These are phyloP conservation scores for Heliocidaris erythrogramma DNA, from an alignment of 35 echinoderm and acorn worm genomes.

Conservation along the genomic window DNA sequence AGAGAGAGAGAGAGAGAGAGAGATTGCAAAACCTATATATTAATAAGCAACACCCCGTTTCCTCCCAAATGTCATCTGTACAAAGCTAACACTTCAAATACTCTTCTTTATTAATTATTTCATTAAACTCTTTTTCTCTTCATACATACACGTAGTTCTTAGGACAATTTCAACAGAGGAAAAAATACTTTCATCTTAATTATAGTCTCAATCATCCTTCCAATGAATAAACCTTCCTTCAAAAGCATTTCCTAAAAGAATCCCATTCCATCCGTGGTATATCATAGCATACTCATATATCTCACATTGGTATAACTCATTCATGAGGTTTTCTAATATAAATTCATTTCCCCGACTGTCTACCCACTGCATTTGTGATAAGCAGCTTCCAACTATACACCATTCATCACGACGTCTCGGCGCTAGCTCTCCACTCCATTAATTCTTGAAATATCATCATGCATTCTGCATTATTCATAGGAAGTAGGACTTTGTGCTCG, in stretches of 20 bases:
- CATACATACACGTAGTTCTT: too few species aligned
- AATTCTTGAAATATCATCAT: constrained; percentile 13
- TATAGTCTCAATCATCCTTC: too few species aligned
- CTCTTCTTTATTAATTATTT: background rate
- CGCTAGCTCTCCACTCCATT: background rate
- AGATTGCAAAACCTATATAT: background rate
- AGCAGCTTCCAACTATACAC: background rate
- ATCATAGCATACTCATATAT: background rate
- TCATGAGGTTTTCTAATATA: background rate
- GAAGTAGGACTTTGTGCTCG: background rate
- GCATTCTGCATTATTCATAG: background rate
- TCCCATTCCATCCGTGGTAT: background rate
- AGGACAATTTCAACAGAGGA: too few species aligned
- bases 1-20: too few species aligned
- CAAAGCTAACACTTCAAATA: background rate
- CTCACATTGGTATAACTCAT: background rate
- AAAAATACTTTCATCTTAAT: too few species aligned
- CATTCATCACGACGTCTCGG: background rate
- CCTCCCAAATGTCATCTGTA: background rate
- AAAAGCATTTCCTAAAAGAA: too few species aligned
- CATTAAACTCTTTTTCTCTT: too few species aligned
- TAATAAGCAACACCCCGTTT: background rate
- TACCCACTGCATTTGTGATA: background rate
- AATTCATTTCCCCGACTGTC: background rate
- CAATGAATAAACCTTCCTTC: too few species aligned